Evolutionary conservation across 2,888 invertebrate genomes (phyloP).

Genomic region (Germaria angustata): DNA sequence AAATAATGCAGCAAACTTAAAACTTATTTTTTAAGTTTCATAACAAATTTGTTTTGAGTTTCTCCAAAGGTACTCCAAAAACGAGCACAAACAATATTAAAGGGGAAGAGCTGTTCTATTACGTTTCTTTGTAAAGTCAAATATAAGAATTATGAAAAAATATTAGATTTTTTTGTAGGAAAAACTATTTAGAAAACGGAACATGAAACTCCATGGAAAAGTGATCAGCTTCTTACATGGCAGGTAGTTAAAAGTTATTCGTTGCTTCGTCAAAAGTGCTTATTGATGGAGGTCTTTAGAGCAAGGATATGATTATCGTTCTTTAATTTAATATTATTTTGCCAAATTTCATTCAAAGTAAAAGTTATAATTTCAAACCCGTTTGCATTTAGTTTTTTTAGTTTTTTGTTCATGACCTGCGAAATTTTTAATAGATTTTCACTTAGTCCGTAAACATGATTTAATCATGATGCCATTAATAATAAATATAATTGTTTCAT

Average conservation of each 20-base stretch:
- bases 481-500: not conserved
- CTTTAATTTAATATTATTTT: no score
- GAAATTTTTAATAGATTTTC: no score
- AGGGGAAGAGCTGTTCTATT: not conserved
- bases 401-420: no score
- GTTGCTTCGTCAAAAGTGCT: no score
- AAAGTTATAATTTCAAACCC: no score
- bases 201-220: not conserved
- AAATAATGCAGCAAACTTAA: not conserved
- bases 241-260: not conserved
- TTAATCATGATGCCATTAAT: not conserved
- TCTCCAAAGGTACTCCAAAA: slow-evolving; percentile 1
- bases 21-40: slow-evolving; percentile 1
- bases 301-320: no score
- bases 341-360: no score
- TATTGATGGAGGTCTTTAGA: no score
- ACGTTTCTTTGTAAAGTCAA: not conserved
- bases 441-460: no score
- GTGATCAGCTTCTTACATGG: not conserved
- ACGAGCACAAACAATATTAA: not conserved
- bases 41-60: slow-evolving; percentile 26
- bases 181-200: not conserved
- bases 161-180: not conserved
- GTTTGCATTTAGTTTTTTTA: no score
- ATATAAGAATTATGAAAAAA: not conserved